Base-by-base conservation (phyloP, 2,888 invertebrate species). In the Agrotis exclamationis region DNA sequence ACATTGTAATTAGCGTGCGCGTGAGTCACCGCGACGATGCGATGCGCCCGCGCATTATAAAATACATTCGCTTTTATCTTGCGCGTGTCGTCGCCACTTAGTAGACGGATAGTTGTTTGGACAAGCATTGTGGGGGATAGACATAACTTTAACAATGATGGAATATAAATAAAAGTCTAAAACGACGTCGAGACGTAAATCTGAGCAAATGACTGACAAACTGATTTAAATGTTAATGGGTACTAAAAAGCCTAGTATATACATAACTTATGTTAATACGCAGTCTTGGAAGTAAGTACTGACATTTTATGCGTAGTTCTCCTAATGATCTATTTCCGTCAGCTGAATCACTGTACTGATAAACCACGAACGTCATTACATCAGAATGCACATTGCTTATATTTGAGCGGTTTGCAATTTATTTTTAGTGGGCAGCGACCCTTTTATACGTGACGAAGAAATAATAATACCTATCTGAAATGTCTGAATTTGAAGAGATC, bases 1-100 rank as follows among this genome's bases (percentile, higher is more conserved):
- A 86, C 84, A 87, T 87, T 87, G 90, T 90, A 91, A 90, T 92
- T 92, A 90, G 87, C 84, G 82, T 79, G 81, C 81, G 86, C 82
- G 84, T 93, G 93, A 93, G 87, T 93, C 93, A 92, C 83, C 83
- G 76, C 77, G 75, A 81, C 79, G 88, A 90, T 88, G 82, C 79
- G 88, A 90, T 88, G 91, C 90, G 89, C 88, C 82, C 73, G 85
- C 85, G 88, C 87, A 85, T 87, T 70, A 82, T 83, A 79, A 85
- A 87, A 80, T 80, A 86, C 81, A 82, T 80, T 84, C 79, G 86
- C 83, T 84, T 89, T 86, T 87, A 86, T 87, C 86, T 85, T 72
- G 79, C 80, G 82, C 83, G 81, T 81, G 83, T 80, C 80, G 74
- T 79, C 67, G 79, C 71, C 79, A 59, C 73, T 72, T 62, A 60